Conservation (phyloP, 2,888 invertebrate genomes). For the Melinaea marsaeus region DNA sequence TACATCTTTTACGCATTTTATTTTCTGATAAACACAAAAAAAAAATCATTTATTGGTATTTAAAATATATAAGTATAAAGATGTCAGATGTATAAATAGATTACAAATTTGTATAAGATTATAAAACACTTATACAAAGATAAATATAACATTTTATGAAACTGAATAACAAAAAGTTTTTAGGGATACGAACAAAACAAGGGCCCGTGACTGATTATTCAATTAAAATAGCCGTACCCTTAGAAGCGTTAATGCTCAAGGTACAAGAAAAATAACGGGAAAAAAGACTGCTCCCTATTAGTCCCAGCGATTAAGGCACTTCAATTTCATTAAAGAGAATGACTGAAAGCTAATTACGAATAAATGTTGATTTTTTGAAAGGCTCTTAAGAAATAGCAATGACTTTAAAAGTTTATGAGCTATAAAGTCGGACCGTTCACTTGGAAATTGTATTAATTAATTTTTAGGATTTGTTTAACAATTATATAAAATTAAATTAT, state of each 20-base stretch:
- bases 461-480: no score
- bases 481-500: no score
- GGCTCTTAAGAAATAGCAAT: constrained; percentile 1
- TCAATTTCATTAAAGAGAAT: constrained; percentile 6
- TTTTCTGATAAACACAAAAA: no score
- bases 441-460: background rate
- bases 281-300: background rate
- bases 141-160: no score
- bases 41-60: no score
- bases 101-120: no score
- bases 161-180: background rate
- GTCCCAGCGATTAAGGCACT: background rate
- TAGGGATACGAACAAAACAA: background rate
- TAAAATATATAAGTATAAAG: no score
- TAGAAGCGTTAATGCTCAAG: background rate
- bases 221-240: background rate
- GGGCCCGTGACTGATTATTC: constrained; percentile 1
- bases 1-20: no score
- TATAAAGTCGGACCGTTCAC: background rate
- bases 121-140: background rate
- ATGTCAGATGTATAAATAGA: no score
- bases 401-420: background rate
- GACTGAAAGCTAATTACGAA: background rate
- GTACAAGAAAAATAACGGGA: background rate
- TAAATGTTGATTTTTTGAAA: background rate